These are phyloP conservation scores for Clupea harengus DNA, from an alignment of 2,113 vertebrate genomes.

Conservation along the genomic window DNA sequence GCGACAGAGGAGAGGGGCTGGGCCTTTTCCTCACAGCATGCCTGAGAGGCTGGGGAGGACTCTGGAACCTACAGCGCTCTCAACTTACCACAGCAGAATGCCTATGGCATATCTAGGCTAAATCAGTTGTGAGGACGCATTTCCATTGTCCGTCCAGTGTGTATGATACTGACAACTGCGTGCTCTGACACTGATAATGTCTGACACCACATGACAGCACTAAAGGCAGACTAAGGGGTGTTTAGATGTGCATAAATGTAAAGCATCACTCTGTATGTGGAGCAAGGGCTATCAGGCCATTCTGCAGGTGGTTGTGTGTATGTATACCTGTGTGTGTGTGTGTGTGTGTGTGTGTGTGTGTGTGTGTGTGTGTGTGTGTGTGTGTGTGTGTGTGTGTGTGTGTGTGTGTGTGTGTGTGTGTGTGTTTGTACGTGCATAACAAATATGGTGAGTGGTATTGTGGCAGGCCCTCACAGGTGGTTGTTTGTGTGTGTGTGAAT, in stretches of 20 bases:
- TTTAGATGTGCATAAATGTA: neutral
- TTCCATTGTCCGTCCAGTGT: neutral
- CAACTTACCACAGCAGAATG: neutral
- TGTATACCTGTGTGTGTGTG: neutral
- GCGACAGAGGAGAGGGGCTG: slow-evolving; percentile 25
- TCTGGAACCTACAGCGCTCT: neutral
- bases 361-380: neutral
- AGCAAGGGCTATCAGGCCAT: neutral
- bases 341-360: neutral
- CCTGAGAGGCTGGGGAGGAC: neutral
- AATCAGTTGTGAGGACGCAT: neutral
- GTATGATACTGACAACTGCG: neutral
- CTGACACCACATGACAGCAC: neutral
- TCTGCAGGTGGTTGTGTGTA: neutral
- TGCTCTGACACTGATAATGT: neutral
- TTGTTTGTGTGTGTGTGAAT: slow-evolving; percentile 41
- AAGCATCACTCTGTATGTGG: neutral
- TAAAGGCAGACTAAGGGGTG: neutral
- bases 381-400: neutral
- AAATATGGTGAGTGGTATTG: neutral
- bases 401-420: slow-evolving; percentile 3
- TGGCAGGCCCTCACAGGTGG: slow-evolving; percentile 43
- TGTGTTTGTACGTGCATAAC: neutral
- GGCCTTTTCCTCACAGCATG: slow-evolving; percentile 19
- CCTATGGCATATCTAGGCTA: neutral